Evolutionary conservation across 2,888 invertebrate genomes (phyloP), one percentile per base, ranked within the genome.

Genomic region (Margaritifera margaritifera): DNA sequence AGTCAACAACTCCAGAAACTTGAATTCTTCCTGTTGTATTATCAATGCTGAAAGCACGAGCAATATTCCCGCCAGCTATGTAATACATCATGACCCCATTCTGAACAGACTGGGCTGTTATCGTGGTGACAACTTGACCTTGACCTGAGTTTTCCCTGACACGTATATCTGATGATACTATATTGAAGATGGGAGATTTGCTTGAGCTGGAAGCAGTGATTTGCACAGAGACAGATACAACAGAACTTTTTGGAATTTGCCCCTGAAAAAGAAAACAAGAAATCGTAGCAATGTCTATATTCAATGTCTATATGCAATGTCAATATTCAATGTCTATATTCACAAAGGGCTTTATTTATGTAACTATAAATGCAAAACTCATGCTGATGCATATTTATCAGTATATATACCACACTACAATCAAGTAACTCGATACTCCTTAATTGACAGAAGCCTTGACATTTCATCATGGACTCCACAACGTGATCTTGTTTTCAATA

Each of bases 61-160:
- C 96, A 4, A 95, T 93, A 88, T 97, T 98, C 6, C 98, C 98
- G n/a, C 97, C 98, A 18, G 96, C 97, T 74, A 98, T 95, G 50
- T 94, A 93, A 86, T 95, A 98, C 72, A 71, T 73, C 22, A 88
- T 64, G 20, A 62, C 62, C 1, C 72, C 68, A 50, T 75, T 74
- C 60, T 68, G 75, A 0, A 75, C 93, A 92, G 69, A 96, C 0
- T 96, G 95, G 0, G 96, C 96, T 66, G 92, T 92, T 11, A 97
- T 94, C 0, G 96, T 96, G 69, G 93, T 92, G 18, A 97, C 94
- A 8, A 94, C 90, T 18, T 71, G 64, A 56, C 84, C 81, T n/a
- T 79, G 62, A 4, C 71, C 64, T 11, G 80, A 67, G 61, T 80
- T 81, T 68, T 89, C 88, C 11, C 64, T 93, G 85, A 96, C 95